Evolutionary conservation across 2,888 invertebrate genomes (phyloP).

Genomic region (Notodonta dromedarius): DNA sequence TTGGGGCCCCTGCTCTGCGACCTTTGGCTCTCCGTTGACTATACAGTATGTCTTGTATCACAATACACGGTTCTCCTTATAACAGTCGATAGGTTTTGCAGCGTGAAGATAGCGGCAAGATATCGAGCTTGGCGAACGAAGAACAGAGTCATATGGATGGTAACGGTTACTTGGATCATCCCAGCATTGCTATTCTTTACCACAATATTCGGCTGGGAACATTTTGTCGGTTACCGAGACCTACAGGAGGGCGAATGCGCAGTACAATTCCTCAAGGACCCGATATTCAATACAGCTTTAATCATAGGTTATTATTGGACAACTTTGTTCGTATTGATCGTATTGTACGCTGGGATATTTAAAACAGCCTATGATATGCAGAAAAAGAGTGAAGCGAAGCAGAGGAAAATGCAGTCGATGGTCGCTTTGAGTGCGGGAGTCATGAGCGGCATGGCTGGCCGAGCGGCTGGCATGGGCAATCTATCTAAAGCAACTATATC

Average conservation of each 20-base stretch:
- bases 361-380: slow-evolving; percentile 99
- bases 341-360: slow-evolving; percentile 98
- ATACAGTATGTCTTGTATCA: slow-evolving; percentile 99
- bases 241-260: slow-evolving; percentile 95
- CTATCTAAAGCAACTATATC: slow-evolving; percentile 90
- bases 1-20: slow-evolving; percentile 98
- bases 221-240: slow-evolving; percentile 96
- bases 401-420: slow-evolving; percentile 97
- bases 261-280: slow-evolving; percentile 98
- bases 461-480: slow-evolving; percentile 94
- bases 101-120: slow-evolving; percentile 98
- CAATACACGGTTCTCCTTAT: slow-evolving; percentile 99
- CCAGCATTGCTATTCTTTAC: slow-evolving; percentile 98
- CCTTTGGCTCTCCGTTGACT: slow-evolving; percentile 99
- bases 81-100: slow-evolving; percentile 99
- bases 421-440: slow-evolving; percentile 95
- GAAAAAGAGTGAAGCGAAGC: slow-evolving; percentile 97
- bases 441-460: slow-evolving; percentile 95
- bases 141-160: slow-evolving; percentile 96
- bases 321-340: slow-evolving; percentile 96
- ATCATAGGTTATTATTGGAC: slow-evolving; percentile 99
- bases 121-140: slow-evolving; percentile 99
- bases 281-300: slow-evolving; percentile 97
- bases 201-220: slow-evolving; percentile 99
- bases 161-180: slow-evolving; percentile 98